Evolutionary conservation across 2,888 invertebrate genomes (phyloP), one percentile per base, ranked within the genome.

Genomic region (Ennomos quercinarius): DNA sequence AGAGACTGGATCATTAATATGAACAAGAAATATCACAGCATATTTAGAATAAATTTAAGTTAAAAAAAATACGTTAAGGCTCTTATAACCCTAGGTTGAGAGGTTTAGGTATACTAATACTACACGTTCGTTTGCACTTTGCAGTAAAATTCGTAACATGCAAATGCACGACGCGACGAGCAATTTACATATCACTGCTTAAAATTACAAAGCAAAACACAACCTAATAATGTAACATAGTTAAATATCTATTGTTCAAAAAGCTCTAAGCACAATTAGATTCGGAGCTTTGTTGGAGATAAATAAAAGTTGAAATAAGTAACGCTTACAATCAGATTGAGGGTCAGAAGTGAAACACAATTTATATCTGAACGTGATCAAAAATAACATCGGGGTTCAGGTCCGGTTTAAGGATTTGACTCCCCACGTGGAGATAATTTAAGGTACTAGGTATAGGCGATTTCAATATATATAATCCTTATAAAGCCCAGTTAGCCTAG

Each of bases 301-400:
- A 47, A 60, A 64, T 52, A 57, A 13, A 57, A 51, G 55, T 27
- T 60, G 57, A 55, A 62, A 49, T 17, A 37, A 37, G 48, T 56
- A 38, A 52, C 47, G 54, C 61, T 66, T 57, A 52, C 55, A 61
- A 61, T 49, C 54, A 66, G 76, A 77, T 77, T 74, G 67, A 66
- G 71, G 67, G 75, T 76, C 71, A 70, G 70, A 65, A 68, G 53
- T 70, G 71, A 75, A 74, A 73, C 74, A 72, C 76, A 80, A 80
- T 80, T 83, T 78, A 77, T 78, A 74, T 72, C 63, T 68, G 74
- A 53, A 81, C 78, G 79, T 77, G 78, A 76, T 76, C 77, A 74
- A 78, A 74, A 77, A 77, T 65, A 64, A 59, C 73, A 73, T 73
- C 64, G 71, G 70, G 12, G 4, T 10, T 5, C 60, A 56, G 60